Percentiles rank a stretch among this genome's conserved stretches.
Conservation (phyloP, 30 jellyfish, hydroid and myxozoan genomes). For the Hydractinia symbiolongicarpus region DNA sequence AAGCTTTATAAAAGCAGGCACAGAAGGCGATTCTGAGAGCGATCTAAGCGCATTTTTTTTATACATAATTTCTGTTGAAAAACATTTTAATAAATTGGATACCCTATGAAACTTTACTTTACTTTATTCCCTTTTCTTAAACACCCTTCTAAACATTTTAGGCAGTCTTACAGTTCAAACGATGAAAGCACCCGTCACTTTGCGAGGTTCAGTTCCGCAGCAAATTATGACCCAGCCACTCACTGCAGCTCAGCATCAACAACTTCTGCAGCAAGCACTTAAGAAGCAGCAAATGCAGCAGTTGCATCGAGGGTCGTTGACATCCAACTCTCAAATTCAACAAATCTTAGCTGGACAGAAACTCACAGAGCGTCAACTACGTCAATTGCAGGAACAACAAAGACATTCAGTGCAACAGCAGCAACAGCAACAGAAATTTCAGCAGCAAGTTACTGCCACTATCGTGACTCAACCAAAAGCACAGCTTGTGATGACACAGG, state of each 20-base stretch:
- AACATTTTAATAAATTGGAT: no score
- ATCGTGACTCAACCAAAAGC: slow-evolving; percentile 64
- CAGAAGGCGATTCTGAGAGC: no score
- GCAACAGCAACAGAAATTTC: slow-evolving; percentile 83
- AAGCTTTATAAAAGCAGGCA: no score
- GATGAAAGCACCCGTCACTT: slow-evolving; percentile 71
- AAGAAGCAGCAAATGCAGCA: slow-evolving; percentile 77
- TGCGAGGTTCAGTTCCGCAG: slow-evolving; percentile 85
- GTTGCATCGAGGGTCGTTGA: slow-evolving; percentile 49
- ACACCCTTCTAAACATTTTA: not conserved
- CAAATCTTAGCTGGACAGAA: slow-evolving; percentile 84
- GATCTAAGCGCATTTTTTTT: no score
- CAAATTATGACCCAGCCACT: slow-evolving; percentile 55
- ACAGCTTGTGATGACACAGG: slow-evolving; percentile 93
- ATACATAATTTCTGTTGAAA: no score
- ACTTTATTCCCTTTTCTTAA: no score
- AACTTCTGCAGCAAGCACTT: slow-evolving; percentile 69
- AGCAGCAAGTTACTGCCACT: slow-evolving; percentile 74
- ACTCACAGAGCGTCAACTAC: slow-evolving; percentile 78
- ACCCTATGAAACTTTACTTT: no score
- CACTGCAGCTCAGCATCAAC: slow-evolving; percentile 88
- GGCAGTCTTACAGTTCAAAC: slow-evolving; percentile 81
- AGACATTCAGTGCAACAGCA: slow-evolving; percentile 48
- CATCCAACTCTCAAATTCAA: slow-evolving; percentile 68
- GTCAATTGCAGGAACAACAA: slow-evolving; percentile 77